Evolutionary conservation across 1,140 invertebrate species (phyloP).

Genomic region (Anastrepha ludens): DNA sequence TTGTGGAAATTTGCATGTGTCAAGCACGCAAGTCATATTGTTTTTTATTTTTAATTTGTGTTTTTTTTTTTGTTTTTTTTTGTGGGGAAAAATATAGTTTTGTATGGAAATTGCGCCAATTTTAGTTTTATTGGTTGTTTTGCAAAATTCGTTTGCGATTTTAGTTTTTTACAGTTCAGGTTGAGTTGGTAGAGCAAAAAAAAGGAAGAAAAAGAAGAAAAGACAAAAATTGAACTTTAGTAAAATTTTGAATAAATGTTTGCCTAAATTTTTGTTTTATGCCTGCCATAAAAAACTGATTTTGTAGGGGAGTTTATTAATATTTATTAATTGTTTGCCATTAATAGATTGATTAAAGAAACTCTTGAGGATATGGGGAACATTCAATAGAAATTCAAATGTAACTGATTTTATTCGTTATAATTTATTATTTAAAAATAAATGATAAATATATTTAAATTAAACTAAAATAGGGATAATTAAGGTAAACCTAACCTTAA

Average conservation of each 20-base stretch:
- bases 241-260: slow-evolving; percentile 63
- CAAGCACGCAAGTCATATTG: not conserved
- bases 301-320: not conserved
- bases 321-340: not conserved
- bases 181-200: slow-evolving; percentile 70
- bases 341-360: too few species aligned
- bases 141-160: slow-evolving; percentile 62
- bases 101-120: slow-evolving; percentile 55
- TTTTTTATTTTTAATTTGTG: not conserved
- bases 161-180: slow-evolving; percentile 65
- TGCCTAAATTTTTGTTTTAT: slow-evolving; percentile 31
- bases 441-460: too few species aligned
- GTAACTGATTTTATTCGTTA: too few species aligned
- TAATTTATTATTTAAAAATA: too few species aligned
- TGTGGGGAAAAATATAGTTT: slow-evolving; percentile 64
- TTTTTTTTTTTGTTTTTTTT: slow-evolving; percentile 56
- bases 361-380: too few species aligned
- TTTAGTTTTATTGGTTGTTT: slow-evolving; percentile 55
- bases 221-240: slow-evolving; percentile 71
- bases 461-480: too few species aligned
- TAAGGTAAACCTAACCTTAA: too few species aligned
- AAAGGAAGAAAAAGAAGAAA: slow-evolving; percentile 74
- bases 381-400: too few species aligned
- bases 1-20: slow-evolving; percentile 48
- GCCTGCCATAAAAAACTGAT: not conserved